These are phyloP conservation scores for Stegophylla sp. DNA, from an alignment of 2,888 invertebrate species.

Conservation along the genomic window DNA sequence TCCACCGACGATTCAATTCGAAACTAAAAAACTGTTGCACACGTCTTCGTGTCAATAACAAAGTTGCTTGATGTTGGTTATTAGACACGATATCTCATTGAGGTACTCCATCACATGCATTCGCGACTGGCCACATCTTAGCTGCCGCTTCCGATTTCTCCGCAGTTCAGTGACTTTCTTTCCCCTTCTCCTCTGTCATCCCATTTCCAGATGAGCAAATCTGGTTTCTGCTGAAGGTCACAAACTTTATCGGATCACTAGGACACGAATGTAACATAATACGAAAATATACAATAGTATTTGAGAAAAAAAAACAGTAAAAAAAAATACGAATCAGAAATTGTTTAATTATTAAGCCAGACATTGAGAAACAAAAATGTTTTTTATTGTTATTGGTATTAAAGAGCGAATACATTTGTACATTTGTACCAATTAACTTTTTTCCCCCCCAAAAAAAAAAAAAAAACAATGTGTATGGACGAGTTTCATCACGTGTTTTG, in stretches of 20 bases:
- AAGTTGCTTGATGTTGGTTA: constrained; percentile 22
- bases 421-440: too few species aligned
- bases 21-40: constrained; percentile 35
- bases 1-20: not conserved
- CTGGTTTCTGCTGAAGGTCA: constrained; percentile 52
- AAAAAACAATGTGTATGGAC: too few species aligned
- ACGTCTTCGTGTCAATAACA: constrained; percentile 15
- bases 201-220: constrained; percentile 43
- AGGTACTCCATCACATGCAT: not conserved
- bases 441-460: too few species aligned
- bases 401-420: too few species aligned
- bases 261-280: not conserved
- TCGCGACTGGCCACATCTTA: constrained; percentile 12
- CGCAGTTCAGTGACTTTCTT: constrained; percentile 53
- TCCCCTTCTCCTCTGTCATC: constrained; percentile 26
- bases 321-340: not conserved
- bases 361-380: too few species aligned
- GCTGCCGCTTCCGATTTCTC: constrained; percentile 50
- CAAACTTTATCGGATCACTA: constrained; percentile 49
- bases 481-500: too few species aligned
- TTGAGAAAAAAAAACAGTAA: not conserved
- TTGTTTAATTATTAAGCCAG: not conserved
- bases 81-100: constrained; percentile 17
- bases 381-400: too few species aligned
- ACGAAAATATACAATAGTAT: constrained; percentile 1